phyloP scores from a whole-genome alignment of 2,797 vertebrate species.

The Peromyscus nudipes region DNA sequence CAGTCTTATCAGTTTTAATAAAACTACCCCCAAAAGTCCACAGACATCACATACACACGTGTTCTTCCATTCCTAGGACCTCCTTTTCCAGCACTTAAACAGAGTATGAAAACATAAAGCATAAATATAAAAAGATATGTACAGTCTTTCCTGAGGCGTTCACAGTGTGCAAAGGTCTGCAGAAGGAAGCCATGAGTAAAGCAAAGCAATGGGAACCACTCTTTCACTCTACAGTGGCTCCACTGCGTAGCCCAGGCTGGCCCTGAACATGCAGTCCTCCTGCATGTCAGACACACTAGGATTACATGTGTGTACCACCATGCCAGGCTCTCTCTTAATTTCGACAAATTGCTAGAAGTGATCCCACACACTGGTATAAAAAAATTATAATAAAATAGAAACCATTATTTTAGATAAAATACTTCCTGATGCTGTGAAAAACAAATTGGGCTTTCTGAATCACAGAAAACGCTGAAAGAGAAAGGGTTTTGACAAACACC shows the following conservation, averaged over 20 bases:
- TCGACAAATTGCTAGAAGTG: slow-evolving; percentile 23
- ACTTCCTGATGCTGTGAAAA: slow-evolving; percentile 40
- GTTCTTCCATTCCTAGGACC: background rate
- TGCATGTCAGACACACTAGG: background rate
- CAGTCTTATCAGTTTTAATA: background rate
- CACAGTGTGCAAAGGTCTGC: slow-evolving; percentile 29
- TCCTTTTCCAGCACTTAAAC: slow-evolving; percentile 56
- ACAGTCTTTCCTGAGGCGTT: slow-evolving; percentile 19
- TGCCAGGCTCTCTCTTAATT: background rate
- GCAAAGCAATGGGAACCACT: background rate
- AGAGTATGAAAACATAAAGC: slow-evolving; percentile 56
- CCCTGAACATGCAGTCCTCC: background rate
- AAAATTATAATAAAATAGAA: slow-evolving; percentile 52
- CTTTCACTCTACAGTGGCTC: background rate
- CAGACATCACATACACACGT: background rate
- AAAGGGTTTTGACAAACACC: slow-evolving; percentile 14
- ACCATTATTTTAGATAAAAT: slow-evolving; percentile 43
- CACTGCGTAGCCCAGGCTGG: background rate
- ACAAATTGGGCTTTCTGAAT: slow-evolving; percentile 49
- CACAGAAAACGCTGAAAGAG: slow-evolving; percentile 44
- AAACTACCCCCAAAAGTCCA: slow-evolving; percentile 6
- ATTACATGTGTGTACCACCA: background rate
- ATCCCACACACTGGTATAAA: slow-evolving; percentile 22
- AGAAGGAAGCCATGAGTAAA: slow-evolving; percentile 45
- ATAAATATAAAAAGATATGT: slow-evolving; percentile 55